These are phyloP conservation scores for Eilema caniola DNA, from an alignment of 2,888 invertebrate species.

Conservation along the genomic window DNA sequence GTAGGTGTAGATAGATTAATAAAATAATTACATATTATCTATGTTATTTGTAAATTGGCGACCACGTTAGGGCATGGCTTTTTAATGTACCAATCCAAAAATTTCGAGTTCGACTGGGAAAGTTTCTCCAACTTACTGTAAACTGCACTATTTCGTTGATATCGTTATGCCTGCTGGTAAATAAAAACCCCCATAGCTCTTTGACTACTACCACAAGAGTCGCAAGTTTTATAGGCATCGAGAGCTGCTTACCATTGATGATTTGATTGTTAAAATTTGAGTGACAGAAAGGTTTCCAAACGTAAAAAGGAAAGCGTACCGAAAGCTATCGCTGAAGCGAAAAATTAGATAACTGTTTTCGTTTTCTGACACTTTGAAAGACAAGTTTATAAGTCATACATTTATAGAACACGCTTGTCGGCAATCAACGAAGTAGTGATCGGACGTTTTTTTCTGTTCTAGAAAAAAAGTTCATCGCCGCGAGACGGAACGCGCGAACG, in stretches of 20 bases:
- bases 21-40: background rate
- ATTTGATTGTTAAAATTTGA: background rate
- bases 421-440: conserved; percentile 38
- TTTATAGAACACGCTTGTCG: background rate
- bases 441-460: conserved; percentile 57
- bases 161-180: too few species aligned
- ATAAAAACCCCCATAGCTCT: too few species aligned
- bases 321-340: conserved; percentile 1
- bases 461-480: conserved; percentile 53
- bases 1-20: background rate
- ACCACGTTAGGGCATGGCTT: background rate
- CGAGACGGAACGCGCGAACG: conserved; percentile 53
- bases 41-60: background rate
- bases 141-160: too few species aligned
- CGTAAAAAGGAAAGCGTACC: background rate
- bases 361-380: background rate
- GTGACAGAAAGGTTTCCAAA: background rate
- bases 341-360: background rate
- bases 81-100: background rate
- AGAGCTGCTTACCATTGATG: background rate
- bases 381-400: background rate
- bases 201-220: too few species aligned
- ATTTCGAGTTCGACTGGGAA: background rate
- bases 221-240: background rate
- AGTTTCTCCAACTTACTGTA: background rate